phyloP scores from a whole-genome alignment of 92 coral and sea anemone genomes.

The Porites rus region DNA sequence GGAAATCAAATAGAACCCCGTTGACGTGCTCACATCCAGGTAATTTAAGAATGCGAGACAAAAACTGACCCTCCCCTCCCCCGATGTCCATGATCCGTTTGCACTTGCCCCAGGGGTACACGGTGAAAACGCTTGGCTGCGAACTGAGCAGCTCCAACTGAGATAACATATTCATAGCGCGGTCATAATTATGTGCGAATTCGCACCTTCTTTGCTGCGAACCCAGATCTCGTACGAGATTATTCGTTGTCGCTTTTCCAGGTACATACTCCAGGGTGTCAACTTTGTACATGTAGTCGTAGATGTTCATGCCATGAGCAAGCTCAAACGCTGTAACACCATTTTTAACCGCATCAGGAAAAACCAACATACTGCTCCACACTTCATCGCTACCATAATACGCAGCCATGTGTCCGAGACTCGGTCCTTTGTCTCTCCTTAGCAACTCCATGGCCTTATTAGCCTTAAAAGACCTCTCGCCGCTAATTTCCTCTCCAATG shows the following conservation, averaged over 20 bases:
- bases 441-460: slow-evolving; percentile 58
- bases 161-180: slow-evolving; percentile 52
- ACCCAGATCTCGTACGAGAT: slow-evolving; percentile 36
- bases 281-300: slow-evolving; percentile 42
- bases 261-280: slow-evolving; percentile 1
- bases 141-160: slow-evolving; percentile 25
- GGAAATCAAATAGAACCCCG: slow-evolving; percentile 53
- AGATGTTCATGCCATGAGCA: slow-evolving; percentile 64
- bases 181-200: slow-evolving; percentile 51
- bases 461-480: slow-evolving; percentile 44
- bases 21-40: slow-evolving; percentile 67
- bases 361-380: slow-evolving; percentile 54
- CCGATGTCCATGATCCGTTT: slow-evolving; percentile 67
- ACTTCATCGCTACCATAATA: slow-evolving; percentile 59
- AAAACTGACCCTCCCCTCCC: slow-evolving; percentile 64
- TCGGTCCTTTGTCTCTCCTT: slow-evolving; percentile 63
- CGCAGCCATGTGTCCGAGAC: slow-evolving; percentile 56
- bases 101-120: slow-evolving; percentile 69
- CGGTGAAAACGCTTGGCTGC: slow-evolving; percentile 31
- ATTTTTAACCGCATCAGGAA: slow-evolving; percentile 53
- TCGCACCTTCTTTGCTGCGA: slow-evolving; percentile 56
- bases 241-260: not conserved
- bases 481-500: slow-evolving; percentile 44
- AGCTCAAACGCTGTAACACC: slow-evolving; percentile 51
- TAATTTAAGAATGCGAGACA: slow-evolving; percentile 59